Evolutionary conservation across 1,140 invertebrate genomes (phyloP), one percentile per base, ranked within the genome.

Genomic region (Brachionus paranguensis): DNA sequence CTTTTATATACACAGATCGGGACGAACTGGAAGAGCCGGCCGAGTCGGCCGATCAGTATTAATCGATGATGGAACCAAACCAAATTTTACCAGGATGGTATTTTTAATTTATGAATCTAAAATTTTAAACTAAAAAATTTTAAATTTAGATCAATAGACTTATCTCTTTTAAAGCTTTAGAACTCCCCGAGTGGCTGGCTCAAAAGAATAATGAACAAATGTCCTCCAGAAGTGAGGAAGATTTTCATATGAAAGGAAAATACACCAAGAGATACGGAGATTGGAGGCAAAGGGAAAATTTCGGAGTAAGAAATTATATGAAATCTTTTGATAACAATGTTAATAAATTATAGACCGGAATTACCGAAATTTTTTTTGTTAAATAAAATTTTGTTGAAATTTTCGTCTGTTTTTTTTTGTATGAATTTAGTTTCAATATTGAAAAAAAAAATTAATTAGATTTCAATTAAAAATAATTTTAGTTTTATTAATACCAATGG

Each of bases 21-120:
- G 89, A 20, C 78, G 89, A 20, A 89, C 89, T 64, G 89, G 88
- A 8, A 74, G 89, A 64, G 89, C 89, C 14, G 89, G 89, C 7
- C 84, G 87, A 83, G 64, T 85, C 11, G 89, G 89, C 10, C 14
- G 64, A 20, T 81, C 78, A 14, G 53, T 81, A 20, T 27, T 81
- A 45, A 81, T 81, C 11, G 64, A 81, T 17, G 64, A 81, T 27
- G 78, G 53, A 20, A 24, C 53, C 3, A 81, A 81, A 41, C 6
- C 55, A 12, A 64, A 43, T 37, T 43, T 81, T 27, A 27, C 37
- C 2, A 64, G 10, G 45, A 68, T 64, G 53, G 53, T 81, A 64
- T 10, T n/a, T 43, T 7, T 20, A 17, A 17, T n/a, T 47, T 47
- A 4, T 78, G 6, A 2, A 11, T 45, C 11, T 47, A 2, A 37